Base-by-base conservation (phyloP, 2,888 invertebrate species). In the Noctuana brunneofusca region DNA sequence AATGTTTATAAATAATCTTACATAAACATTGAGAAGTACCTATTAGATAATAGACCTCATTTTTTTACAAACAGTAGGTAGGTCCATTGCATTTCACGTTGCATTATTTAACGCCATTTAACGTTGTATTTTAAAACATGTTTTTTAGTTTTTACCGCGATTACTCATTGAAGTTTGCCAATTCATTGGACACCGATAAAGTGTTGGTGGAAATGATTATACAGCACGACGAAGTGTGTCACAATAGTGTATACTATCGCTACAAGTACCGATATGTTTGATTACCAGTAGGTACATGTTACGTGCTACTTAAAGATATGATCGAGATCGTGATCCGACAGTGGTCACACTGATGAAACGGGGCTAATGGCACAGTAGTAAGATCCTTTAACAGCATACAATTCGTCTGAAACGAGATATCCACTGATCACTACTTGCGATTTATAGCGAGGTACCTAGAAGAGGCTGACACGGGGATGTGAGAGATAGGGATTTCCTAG, bases 241-340 rank as follows among this genome's bases (percentile, higher is more conserved):
- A 32, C 30, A 32, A 56, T 30, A 18, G 27, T 30, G 20, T 18
- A 30, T 12, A 12, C 32, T 48, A 57, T 32, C 46, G 11, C 20
- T 4, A 20, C 18, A 14, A 48, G 30, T 57, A 57, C 56, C 20
- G 56, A 57, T 57, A 48, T 57, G 32, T 35, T 48, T 43, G 41
- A 48, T 49, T 48, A 49, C 57, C 24, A 49, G 48, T 57, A 2
- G 35, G 49, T 49, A 27, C n/a, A n/a, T 59, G 53, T 59, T 60
- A 24, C 48, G 52, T 38, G 35, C 35, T 49, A 56, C 55, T 49
- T 49, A 24, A 11, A 27, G 38, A 55, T 48, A 63, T 46, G 64
- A 59, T 55, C 24, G 58, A 48, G 58, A 65, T 67, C 63, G 22
- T 56, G 27, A 43, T 55, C 8, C 12, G 18, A 46, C 11, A 46